Evolutionary conservation across 2,113 vertebrate species (phyloP).

Genomic region (Pycnonotus jocosus): DNA sequence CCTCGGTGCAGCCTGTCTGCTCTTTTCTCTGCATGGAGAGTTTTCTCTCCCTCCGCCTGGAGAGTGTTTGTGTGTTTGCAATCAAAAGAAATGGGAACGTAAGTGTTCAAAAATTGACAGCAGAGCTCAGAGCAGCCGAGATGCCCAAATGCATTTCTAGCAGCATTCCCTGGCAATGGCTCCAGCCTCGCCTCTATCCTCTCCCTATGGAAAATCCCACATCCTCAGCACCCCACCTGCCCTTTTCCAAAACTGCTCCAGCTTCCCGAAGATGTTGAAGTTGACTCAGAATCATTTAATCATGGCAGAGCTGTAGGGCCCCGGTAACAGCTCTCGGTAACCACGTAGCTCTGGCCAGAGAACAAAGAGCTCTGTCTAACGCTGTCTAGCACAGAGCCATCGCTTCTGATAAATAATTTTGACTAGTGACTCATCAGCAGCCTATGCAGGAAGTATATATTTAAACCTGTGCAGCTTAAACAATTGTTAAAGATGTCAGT

Average conservation of each 20-base stretch:
- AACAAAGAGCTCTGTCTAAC: not conserved
- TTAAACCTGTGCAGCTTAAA: slow-evolving; percentile 39
- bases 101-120: not conserved
- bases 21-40: not conserved
- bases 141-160: not conserved
- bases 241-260: not conserved
- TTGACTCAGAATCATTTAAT: not conserved
- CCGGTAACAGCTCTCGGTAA: not conserved
- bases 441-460: slow-evolving; percentile 53
- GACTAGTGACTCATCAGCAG: slow-evolving; percentile 67
- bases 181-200: not conserved
- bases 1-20: not conserved
- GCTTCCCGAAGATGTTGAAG: not conserved
- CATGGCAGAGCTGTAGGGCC: not conserved
- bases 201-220: rapidly evolving
- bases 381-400: slow-evolving; percentile 39
- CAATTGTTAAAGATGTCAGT: slow-evolving; percentile 55
- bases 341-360: not conserved
- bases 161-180: rapidly evolving
- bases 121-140: not conserved
- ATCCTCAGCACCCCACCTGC: rapidly evolving
- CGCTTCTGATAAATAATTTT: slow-evolving; percentile 64
- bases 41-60: not conserved
- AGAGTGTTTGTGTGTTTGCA: not conserved
- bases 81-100: not conserved